Conservation (phyloP, 2,113 vertebrate species). For the Pedetes capensis region DNA sequence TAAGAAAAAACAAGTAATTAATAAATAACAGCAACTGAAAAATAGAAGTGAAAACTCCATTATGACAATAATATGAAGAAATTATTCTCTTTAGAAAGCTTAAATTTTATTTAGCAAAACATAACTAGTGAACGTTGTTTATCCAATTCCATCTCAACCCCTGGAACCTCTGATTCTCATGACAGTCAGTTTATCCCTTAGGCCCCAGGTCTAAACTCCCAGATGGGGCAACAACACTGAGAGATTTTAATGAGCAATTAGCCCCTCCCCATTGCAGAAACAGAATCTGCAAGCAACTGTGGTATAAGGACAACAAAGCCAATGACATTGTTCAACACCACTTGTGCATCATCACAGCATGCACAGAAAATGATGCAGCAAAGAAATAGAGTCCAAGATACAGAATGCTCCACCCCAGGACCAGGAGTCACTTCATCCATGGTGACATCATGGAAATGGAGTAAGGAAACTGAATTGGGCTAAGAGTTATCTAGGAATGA, state of each 20-base stretch:
- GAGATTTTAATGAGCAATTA: background rate
- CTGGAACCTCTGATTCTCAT: background rate
- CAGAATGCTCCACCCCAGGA: too few relatives aligned
- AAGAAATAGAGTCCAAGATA: too few relatives aligned
- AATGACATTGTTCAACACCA: background rate
- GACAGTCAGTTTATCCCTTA: background rate
- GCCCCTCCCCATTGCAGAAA: background rate
- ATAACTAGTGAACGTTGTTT: background rate
- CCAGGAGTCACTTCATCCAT: background rate
- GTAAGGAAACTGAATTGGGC: background rate
- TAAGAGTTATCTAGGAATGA: background rate
- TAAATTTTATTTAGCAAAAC: background rate
- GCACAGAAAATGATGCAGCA: too few relatives aligned
- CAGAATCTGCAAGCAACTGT: background rate
- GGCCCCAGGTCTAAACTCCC: background rate
- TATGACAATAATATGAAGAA: background rate
- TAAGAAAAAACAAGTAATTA: background rate
- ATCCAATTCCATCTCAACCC: background rate
- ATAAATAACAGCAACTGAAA: background rate
- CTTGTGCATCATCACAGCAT: background rate
- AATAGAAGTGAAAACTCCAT: background rate
- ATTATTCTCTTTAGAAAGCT: background rate
- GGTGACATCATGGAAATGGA: background rate
- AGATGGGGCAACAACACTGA: background rate
- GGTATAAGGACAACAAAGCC: slow-evolving; percentile 9